Base-by-base conservation (phyloP, 2,888 invertebrate species). In the Linyphia triangularis region DNA sequence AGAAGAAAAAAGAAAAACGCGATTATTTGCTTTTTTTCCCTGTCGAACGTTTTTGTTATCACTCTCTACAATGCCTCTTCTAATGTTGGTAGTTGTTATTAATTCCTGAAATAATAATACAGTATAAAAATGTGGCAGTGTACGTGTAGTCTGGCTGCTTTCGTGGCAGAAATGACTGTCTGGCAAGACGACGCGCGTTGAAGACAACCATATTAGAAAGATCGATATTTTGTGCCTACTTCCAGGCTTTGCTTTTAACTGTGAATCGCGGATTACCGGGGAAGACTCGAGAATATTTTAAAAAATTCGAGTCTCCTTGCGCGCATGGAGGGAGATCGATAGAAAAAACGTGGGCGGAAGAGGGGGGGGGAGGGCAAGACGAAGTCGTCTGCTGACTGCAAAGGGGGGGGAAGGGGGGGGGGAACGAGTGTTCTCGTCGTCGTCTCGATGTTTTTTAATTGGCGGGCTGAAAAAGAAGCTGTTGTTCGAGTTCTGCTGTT, bases 141-240 rank as follows among this genome's bases (percentile, higher is more conserved):
- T 88, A 88, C 73, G 40, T 65, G 86, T 88, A 88, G 43, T 65
- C 33, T 67, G 81, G 86, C 73, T 78, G 85, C 85, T 78, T 81
- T 73, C 40, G 73, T 65, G 73, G 75, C 73, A 81, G 67, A 61
- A 73, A 67, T n/a, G 51, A 81, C 73, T 88, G 86, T 81, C 86
- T 81, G 81, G 86, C 51, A 51, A 51, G 51, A 51, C 86, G 86
- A 75, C 81, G 85, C 73, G 57, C 51, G 81, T 75, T 81, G 69
- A 88, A 88, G 86, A 88, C 86, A 88, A 88, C 86, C 81, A 81
- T 88, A 88, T 81, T 75, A 51, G n/a, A n/a, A 73, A 82, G 81
- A 88, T 88, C 86, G 86, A 88, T 88, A 88, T 88, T 88, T 88
- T 88, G 75, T 73, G 73, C 86, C 86, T n/a, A 78, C 77, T 85